Evolutionary conservation across 2,113 vertebrate species (phyloP).

Genomic region (Lepidothrix coronata): DNA sequence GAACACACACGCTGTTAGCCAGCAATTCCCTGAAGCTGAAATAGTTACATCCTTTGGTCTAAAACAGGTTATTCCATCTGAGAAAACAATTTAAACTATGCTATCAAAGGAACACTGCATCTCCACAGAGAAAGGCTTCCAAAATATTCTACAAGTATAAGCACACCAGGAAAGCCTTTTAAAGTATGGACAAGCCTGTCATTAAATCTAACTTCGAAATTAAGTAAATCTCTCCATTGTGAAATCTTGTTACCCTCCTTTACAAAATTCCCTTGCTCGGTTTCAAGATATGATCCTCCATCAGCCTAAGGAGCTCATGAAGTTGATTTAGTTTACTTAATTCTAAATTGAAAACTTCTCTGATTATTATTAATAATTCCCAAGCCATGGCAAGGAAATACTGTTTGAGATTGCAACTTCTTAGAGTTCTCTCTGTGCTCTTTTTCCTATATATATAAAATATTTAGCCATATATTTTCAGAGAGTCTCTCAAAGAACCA

Average conservation of each 20-base stretch:
- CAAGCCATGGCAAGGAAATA: not conserved
- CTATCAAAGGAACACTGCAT: not conserved
- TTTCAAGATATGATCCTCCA: not conserved
- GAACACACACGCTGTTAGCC: not conserved
- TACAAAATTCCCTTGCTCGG: not conserved
- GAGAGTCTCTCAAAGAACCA: not conserved
- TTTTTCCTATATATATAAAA: not conserved
- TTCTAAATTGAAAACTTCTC: not conserved
- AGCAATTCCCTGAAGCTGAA: not conserved
- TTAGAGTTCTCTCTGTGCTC: not conserved
- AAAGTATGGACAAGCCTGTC: not conserved
- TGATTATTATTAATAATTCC: not conserved
- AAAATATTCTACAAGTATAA: not conserved
- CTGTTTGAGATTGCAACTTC: not conserved
- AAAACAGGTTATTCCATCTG: not conserved
- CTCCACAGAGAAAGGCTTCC: not conserved
- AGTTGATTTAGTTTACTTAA: not conserved
- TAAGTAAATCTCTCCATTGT: not conserved
- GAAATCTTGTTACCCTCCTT: slow-evolving; percentile 5
- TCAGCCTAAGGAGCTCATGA: not conserved
- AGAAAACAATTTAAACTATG: not conserved
- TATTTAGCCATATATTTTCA: not conserved
- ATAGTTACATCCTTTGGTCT: not conserved
- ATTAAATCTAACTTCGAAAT: not conserved
- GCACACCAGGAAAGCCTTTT: not conserved